Evolutionary conservation across 2,113 vertebrate species (phyloP), one percentile per base, ranked within the genome.

Genomic region (Eudyptes chrysolophus): DNA sequence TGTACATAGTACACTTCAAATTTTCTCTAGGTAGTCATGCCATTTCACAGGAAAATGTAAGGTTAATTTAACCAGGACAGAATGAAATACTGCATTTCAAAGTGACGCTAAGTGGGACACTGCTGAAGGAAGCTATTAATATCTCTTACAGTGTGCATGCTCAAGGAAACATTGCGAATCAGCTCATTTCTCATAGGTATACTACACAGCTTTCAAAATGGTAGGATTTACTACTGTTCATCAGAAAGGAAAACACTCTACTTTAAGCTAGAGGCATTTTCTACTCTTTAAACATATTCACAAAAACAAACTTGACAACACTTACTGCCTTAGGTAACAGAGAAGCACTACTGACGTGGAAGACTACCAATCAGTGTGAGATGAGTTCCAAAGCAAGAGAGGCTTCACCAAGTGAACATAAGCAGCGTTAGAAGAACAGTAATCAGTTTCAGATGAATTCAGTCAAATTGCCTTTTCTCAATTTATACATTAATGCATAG

Each of bases 41-140:
- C 87, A 88, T 80, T 96, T 92, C 94, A 93, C 54, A 97, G 80
- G 77, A 81, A 96, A 97, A 94, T 20, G 30, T 64, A 94, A 94
- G 57, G 88, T 94, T 96, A 94, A 92, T 97, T 94, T 94, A 90
- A 97, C 60, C 84, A 94, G 30, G 46, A 87, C 93, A 57, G 78
- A 85, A 95, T 75, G 55, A 95, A 96, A 95, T 7, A 86, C 12
- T n/a, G 51, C 48, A 92, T 88, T 77, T 95, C 94, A 51, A 94
- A 96, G 74, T 81, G 71, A 17, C 29, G 76, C 75, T 90, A 94
- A 71, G 36, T 91, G 96, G 94, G 87, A 89, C 90, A 85, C 42
- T 68, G 90, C 90, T 76, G 61, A 90, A 78, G 83, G 90, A 96
- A 95, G 84, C n/a, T 87, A 94, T 86, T 84, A 72, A 93, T 92